Evolutionary conservation across 2,888 invertebrate species (phyloP).

Genomic region (Cheilosia urbana): DNA sequence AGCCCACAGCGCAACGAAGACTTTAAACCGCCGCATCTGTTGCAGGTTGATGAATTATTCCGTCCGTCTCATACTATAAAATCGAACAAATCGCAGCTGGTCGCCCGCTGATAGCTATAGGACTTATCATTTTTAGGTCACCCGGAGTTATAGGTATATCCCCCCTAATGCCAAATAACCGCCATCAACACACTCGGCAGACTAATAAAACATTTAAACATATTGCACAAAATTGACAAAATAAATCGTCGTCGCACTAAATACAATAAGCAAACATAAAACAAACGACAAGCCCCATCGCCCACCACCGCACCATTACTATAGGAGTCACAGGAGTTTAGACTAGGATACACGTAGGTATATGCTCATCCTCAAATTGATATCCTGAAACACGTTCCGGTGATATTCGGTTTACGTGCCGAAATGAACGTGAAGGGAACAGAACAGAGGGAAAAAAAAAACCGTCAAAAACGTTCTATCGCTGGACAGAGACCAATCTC

Average conservation of each 20-base stretch:
- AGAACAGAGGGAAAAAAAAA: constrained; percentile 11
- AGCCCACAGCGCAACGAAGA: too few relatives aligned
- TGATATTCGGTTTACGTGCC: constrained; percentile 75
- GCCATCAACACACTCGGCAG: constrained; percentile 57
- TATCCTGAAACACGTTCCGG: constrained; percentile 74
- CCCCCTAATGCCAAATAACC: constrained; percentile 38
- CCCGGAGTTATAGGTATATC: constrained; percentile 16
- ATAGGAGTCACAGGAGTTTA: constrained; percentile 49
- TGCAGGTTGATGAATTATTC: too few relatives aligned
- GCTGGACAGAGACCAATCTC: constrained; percentile 59
- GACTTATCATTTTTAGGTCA: constrained; percentile 42
- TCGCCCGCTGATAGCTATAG: background rate
- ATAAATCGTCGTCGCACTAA: constrained; percentile 73
- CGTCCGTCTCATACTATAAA: too few relatives aligned
- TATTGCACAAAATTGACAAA: constrained; percentile 75
- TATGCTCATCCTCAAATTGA: constrained; percentile 74
- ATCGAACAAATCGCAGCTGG: too few relatives aligned
- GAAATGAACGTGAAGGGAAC: constrained; percentile 69
- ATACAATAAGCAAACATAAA: constrained; percentile 76
- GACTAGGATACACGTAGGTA: constrained; percentile 67
- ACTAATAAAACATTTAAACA: constrained; percentile 74
- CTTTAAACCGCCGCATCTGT: too few relatives aligned
- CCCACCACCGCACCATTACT: background rate
- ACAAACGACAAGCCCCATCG: constrained; percentile 33
- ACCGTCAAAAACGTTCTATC: constrained; percentile 47